Percentiles rank a stretch among this genome's conserved stretches.
These are phyloP conservation scores for Lithodes maja DNA, from an alignment of 2,888 invertebrate species.

Conservation along the genomic window DNA sequence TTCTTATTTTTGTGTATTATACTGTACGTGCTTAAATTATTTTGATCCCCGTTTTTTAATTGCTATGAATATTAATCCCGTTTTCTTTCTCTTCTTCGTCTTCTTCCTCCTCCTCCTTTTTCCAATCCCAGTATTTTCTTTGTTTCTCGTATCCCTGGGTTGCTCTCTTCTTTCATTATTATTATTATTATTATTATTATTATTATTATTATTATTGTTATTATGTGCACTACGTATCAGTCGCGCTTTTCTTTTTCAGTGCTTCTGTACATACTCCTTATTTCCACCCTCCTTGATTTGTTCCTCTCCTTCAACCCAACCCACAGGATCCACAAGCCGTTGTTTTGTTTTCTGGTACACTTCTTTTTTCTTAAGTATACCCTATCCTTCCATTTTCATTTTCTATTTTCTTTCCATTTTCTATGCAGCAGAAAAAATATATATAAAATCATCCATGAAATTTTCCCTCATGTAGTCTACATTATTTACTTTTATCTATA, in stretches of 20 bases:
- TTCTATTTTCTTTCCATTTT: not conserved
- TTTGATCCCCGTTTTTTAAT: too few relatives aligned
- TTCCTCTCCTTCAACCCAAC: not conserved
- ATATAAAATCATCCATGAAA: not conserved
- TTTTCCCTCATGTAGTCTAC: not conserved
- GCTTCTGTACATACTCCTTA: not conserved
- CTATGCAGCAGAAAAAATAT: not conserved
- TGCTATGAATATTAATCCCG: too few relatives aligned
- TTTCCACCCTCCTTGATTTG: not conserved
- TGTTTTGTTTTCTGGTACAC: slow-evolving; percentile 9
- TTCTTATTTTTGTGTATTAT: not conserved
- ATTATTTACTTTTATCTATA: not conserved
- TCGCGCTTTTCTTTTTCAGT: slow-evolving; percentile 18
- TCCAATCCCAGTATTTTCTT: not conserved
- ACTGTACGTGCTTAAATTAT: not conserved
- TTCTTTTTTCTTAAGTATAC: not conserved
- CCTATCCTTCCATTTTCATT: not conserved
- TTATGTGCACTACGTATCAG: not conserved
- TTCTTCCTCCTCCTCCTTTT: too few relatives aligned
- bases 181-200: not conserved
- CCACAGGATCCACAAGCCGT: not conserved
- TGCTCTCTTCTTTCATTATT: not conserved
- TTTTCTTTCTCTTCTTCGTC: too few relatives aligned
- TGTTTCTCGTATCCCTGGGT: not conserved
- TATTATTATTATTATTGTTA: not conserved